phyloP scores from a whole-genome alignment of 2,113 vertebrate species.

The Theristicus caerulescens region DNA sequence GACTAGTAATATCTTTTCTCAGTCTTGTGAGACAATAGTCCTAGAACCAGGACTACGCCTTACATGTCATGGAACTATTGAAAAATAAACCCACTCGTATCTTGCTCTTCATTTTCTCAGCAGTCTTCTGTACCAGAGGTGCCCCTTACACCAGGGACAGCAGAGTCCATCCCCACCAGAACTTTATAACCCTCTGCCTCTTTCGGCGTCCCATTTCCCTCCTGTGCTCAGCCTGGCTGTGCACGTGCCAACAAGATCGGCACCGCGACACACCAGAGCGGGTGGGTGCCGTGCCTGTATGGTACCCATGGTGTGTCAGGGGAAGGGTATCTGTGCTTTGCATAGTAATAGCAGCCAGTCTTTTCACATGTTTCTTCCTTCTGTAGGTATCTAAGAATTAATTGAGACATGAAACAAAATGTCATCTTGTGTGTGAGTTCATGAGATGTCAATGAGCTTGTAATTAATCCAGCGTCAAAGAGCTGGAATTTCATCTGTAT shows the following conservation, averaged over 20 bases:
- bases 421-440: neutral
- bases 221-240: neutral
- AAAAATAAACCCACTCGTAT: neutral
- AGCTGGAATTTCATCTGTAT: neutral
- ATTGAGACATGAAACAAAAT: neutral
- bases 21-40: neutral
- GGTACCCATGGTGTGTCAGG: fast-evolving
- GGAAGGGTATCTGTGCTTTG: neutral
- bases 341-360: neutral
- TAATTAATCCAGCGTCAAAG: neutral
- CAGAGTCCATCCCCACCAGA: neutral
- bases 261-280: neutral
- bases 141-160: neutral
- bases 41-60: neutral
- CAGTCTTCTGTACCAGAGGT: neutral
- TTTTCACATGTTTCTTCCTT: neutral
- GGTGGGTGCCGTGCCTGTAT: neutral
- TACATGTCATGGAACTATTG: neutral
- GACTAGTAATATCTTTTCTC: neutral
- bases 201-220: fast-evolving
- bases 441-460: neutral
- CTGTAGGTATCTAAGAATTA: neutral
- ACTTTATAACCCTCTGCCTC: neutral
- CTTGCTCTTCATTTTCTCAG: neutral
- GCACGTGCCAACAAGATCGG: fast-evolving